Conservation (phyloP, 2,888 invertebrate species). For the Leptinotarsa haldemani region DNA sequence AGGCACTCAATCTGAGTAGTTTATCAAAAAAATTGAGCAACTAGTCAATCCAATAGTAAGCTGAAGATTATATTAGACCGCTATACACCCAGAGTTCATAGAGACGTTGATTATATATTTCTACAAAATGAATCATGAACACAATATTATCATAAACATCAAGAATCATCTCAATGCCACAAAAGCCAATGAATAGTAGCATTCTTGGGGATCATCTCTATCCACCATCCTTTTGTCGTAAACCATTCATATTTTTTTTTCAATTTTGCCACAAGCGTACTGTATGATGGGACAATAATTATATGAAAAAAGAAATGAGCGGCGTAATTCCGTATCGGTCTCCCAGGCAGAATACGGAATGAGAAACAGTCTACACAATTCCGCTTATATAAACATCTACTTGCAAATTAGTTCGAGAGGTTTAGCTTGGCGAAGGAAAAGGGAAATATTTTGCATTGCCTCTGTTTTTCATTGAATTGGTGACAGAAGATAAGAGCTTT, state of each 20-base stretch:
- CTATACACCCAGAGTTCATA: too few relatives aligned
- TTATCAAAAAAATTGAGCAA: too few relatives aligned
- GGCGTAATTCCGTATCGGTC: neutral
- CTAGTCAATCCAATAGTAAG: too few relatives aligned
- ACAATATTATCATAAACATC: neutral
- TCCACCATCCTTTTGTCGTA: neutral
- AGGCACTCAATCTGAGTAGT: too few relatives aligned
- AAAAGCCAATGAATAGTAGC: neutral
- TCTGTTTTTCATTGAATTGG: neutral
- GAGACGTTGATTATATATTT: neutral
- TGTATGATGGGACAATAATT: slow-evolving; percentile 1
- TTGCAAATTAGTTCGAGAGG: slow-evolving; percentile 10
- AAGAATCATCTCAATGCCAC: neutral
- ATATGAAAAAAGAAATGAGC: slow-evolving; percentile 2
- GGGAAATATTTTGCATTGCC: neutral
- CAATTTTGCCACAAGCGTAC: neutral
- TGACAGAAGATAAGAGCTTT: too few relatives aligned
- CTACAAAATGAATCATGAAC: neutral
- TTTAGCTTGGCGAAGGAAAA: neutral
- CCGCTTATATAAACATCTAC: slow-evolving; percentile 5
- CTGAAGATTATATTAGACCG: too few relatives aligned
- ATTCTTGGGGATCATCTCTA: neutral
- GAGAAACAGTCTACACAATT: neutral
- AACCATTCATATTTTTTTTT: neutral
- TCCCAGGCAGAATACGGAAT: neutral